Evolutionary conservation across 2,888 invertebrate genomes (phyloP).

Genomic region (Synergus umbraculus): DNA sequence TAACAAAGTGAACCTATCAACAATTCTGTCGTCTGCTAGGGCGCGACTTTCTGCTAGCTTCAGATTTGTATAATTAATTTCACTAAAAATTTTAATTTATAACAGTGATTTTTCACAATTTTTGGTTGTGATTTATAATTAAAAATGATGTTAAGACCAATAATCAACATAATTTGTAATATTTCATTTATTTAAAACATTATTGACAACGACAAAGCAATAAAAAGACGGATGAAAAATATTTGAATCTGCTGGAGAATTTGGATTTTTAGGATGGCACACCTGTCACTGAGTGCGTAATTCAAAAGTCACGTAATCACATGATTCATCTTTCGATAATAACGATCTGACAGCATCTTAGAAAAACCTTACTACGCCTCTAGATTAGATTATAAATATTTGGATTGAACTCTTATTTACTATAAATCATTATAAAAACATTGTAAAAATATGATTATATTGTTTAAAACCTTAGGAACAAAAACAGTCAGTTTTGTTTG

Average conservation of each 20-base stretch:
- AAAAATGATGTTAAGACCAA: neutral
- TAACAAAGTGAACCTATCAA: neutral
- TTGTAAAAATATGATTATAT: neutral
- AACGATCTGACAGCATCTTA: neutral
- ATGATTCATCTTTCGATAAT: neutral
- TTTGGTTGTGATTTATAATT: neutral
- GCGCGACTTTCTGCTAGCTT: neutral
- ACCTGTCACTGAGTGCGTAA: neutral
- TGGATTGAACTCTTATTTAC: neutral
- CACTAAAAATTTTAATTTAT: neutral
- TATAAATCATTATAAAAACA: neutral
- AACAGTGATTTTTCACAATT: neutral
- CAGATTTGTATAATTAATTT: neutral
- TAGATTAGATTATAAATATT: neutral
- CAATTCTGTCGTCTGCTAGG: neutral
- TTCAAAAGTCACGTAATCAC: conserved; percentile 8
- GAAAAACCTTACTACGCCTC: neutral
- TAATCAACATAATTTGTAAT: neutral
- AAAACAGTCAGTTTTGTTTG: neutral
- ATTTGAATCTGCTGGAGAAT: neutral
- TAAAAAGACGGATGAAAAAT: neutral
- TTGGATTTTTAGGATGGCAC: neutral
- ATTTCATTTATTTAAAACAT: neutral
- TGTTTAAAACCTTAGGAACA: neutral
- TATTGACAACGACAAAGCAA: neutral